Base-by-base conservation (phyloP, 2,797 vertebrate genomes). In the Sebastes vulpes region DNA sequence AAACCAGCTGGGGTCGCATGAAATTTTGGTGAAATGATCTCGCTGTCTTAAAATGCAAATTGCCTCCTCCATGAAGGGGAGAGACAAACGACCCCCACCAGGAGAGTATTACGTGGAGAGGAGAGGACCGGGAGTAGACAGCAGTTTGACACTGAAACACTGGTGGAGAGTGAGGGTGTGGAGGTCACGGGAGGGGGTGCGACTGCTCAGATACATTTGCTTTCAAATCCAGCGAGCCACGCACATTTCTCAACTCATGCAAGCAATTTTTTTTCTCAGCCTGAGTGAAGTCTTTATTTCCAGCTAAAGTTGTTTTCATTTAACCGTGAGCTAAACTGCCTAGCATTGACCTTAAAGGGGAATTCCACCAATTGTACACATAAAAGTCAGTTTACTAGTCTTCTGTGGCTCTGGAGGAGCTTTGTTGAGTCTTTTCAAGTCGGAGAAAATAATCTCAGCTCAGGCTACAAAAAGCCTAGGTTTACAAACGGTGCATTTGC, bases 21-120 rank as follows among this genome's bases (percentile, higher is more conserved):
- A 63, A 82, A 82, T 75, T 42, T 28, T 54, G 48, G 29, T 14
- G 32, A 75, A 84, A 48, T 50, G 46, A 68, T 61, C 3, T 5
- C 3, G 3, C 29, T 6, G 23, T 69, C 20, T 84, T 65, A 38
- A 79, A 77, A 84, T 87, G 32, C 32, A 79, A 75, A 79, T 66
- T 59, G 63, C 32, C 75, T 83, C 14, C 32, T 68, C 57, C 11
- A 12, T 12, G 25, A 52, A 29, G 25, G 16, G 2, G 29, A 60
- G 25, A 77, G 16, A 74, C 32, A 69, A 72, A 18, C 1, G 8
- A 29, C 9, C 29, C 69, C 59, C 38, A 5, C 26, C 29, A 60
- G 28, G 56, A 63, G 56, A 58, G 9, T 26, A 60, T 63, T 28
- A 65, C 59, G 5, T 6, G 9, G 29, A 68, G 48, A 63, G 59